These are phyloP conservation scores for Gymnothorax javanicus DNA, from an alignment of 2,797 vertebrate species.

Conservation along the genomic window DNA sequence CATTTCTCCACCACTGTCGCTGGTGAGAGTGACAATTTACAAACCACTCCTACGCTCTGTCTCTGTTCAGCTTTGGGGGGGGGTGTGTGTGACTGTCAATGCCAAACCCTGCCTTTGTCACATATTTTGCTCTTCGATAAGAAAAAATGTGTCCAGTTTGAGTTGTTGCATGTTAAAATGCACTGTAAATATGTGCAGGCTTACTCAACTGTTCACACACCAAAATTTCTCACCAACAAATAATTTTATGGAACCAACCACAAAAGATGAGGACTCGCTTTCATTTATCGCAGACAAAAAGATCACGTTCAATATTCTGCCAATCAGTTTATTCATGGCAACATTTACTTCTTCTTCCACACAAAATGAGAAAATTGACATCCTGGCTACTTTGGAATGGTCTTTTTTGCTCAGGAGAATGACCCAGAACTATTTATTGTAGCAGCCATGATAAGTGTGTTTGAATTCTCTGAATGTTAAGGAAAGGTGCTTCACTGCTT, in stretches of 20 bases:
- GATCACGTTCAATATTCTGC: background rate
- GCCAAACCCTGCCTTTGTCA: background rate
- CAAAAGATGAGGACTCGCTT: background rate
- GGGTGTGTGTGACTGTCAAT: too few species aligned
- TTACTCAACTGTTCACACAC: background rate
- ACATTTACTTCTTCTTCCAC: background rate
- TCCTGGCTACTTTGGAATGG: background rate
- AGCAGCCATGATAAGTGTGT: too few species aligned
- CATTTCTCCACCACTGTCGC: too few species aligned
- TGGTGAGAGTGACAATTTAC: too few species aligned
- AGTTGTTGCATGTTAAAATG: background rate
- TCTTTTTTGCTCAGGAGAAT: too few species aligned
- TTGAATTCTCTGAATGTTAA: too few species aligned
- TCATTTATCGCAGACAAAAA: background rate
- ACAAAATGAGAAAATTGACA: background rate
- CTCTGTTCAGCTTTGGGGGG: too few species aligned
- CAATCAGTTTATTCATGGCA: background rate
- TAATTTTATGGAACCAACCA: background rate
- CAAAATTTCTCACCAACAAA: background rate
- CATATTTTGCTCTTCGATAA: background rate
- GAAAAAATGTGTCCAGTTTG: background rate
- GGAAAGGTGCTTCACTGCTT: too few species aligned
- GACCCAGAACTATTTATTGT: too few species aligned
- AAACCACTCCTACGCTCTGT: too few species aligned
- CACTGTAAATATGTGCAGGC: background rate